phyloP scores from a whole-genome alignment of 2,797 vertebrate species.

The Gephyroberyx darwinii region DNA sequence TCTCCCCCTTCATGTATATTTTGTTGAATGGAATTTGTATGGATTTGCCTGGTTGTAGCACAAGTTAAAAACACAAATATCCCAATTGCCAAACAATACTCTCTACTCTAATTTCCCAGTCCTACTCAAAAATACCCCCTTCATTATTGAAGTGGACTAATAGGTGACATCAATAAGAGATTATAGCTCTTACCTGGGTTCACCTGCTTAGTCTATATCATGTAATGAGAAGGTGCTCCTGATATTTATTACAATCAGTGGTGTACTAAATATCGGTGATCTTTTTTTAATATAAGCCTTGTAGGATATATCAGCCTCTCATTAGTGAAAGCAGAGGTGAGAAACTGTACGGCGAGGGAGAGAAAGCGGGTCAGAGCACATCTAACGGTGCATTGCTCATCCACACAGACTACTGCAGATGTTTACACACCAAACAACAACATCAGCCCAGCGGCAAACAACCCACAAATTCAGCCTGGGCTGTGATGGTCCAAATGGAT shows the following conservation, averaged over 20 bases:
- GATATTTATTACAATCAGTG: not conserved
- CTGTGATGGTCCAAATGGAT: conserved; percentile 7
- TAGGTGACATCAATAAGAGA: not conserved
- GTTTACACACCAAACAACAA: conserved; percentile 65
- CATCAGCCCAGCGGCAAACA: conserved; percentile 54
- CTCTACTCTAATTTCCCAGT: not conserved
- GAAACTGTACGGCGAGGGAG: conserved; percentile 26
- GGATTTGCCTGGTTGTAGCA: too few relatives aligned
- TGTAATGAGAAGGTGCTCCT: not conserved
- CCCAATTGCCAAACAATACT: not conserved
- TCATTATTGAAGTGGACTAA: not conserved
- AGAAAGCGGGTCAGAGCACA: conserved; percentile 67
- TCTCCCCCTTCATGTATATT: too few relatives aligned
- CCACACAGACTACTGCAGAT: conserved; percentile 65
- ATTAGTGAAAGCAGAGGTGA: conserved; percentile 35
- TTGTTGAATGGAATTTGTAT: too few relatives aligned
- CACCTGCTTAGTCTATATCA: not conserved
- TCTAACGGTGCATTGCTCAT: conserved; percentile 56
- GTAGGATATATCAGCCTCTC: conserved; percentile 16
- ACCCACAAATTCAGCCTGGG: conserved; percentile 14
- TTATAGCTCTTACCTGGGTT: not conserved
- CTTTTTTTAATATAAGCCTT: not conserved
- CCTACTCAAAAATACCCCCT: too few relatives aligned
- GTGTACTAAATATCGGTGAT: not conserved
- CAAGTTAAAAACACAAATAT: too few relatives aligned